These are phyloP conservation scores for Ctenochaetus hawaiiensis DNA, from an alignment of 2,797 vertebrate species.

Conservation along the genomic window DNA sequence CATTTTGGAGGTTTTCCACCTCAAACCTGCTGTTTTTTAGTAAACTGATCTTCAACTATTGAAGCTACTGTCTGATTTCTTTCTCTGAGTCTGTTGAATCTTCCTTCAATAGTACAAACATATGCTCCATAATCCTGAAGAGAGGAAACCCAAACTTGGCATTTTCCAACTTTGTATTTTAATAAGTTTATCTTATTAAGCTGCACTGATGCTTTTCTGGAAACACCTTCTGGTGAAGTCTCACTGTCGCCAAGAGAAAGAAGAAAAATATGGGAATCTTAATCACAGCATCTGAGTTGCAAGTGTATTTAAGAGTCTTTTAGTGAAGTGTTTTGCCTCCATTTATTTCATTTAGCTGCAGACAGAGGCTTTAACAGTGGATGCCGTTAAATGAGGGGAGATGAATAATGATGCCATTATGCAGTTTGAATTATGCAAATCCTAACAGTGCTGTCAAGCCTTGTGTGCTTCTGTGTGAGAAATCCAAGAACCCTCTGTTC, in stretches of 20 bases:
- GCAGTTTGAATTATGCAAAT: conserved; percentile 44
- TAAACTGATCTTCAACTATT: not conserved
- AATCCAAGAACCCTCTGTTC: conserved; percentile 12
- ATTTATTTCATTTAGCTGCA: conserved; percentile 3
- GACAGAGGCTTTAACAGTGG: conserved; percentile 3
- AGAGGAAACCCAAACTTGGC: not conserved
- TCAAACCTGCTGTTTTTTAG: not conserved
- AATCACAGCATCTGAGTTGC: not conserved
- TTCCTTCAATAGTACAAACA: not conserved
- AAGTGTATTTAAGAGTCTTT: conserved; percentile 3
- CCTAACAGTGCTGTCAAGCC: conserved; percentile 9
- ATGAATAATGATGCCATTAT: conserved; percentile 23
- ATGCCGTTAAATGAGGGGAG: conserved; percentile 18
- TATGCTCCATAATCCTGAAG: conserved; percentile 6
- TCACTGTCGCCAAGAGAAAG: not conserved
- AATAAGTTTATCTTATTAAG: not conserved
- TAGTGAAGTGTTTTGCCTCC: not conserved
- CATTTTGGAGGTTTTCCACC: not conserved
- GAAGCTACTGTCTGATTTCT: not conserved
- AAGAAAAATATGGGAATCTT: not conserved
- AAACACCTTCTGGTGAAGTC: not conserved
- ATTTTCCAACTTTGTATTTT: not conserved
- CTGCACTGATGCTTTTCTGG: not conserved
- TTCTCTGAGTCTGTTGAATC: not conserved
- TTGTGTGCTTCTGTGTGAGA: conserved; percentile 17